Evolutionary conservation across 2,797 vertebrate genomes (phyloP).

Genomic region (Cuculus canorus): DNA sequence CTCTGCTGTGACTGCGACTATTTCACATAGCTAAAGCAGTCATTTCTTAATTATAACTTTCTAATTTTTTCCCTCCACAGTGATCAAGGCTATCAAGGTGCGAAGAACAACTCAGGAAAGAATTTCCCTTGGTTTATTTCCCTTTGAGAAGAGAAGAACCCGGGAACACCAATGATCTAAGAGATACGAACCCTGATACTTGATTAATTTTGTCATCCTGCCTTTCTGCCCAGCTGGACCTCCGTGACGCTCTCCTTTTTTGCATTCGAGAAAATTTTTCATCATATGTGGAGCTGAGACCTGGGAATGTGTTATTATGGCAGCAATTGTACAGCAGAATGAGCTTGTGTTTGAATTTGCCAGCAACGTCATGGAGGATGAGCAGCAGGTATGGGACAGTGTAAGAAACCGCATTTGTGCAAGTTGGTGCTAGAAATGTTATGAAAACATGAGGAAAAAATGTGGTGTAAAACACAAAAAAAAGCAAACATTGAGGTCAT

Average conservation of each 20-base stretch:
- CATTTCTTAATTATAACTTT: background rate
- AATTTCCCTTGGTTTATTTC: constrained; percentile 27
- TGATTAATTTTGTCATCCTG: background rate
- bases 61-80: constrained; percentile 37
- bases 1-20: background rate
- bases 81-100: constrained; percentile 9
- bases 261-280: background rate
- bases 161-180: background rate
- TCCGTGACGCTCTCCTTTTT: background rate
- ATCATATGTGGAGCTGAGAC: constrained; percentile 78
- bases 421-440: background rate
- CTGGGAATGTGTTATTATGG: constrained; percentile 81
- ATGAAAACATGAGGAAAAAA: background rate
- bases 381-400: constrained; percentile 84
- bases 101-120: constrained; percentile 48
- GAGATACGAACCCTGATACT: background rate
- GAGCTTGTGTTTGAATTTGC: constrained; percentile 94
- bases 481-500: constrained; percentile 7
- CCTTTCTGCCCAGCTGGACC: background rate
- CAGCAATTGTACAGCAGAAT: constrained; percentile 90
- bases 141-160: constrained; percentile 31
- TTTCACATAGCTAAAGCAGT: background rate
- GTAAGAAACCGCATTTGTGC: background rate
- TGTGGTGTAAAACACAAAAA: background rate
- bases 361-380: constrained; percentile 89